phyloP scores from a whole-genome alignment of 2,113 vertebrate species.

The Muntiacus reevesi region DNA sequence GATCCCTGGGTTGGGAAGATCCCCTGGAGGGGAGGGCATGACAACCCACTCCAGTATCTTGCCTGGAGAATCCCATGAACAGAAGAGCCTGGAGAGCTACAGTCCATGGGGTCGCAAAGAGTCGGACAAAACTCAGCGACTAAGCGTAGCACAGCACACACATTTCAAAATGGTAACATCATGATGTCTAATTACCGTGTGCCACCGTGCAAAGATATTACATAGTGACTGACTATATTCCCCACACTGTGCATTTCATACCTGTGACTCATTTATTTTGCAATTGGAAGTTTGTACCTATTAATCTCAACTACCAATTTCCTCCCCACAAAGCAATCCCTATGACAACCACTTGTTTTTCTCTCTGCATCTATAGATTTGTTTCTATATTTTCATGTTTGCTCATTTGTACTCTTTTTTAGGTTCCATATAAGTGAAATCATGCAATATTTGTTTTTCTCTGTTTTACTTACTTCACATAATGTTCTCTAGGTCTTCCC shows the following conservation, averaged over 20 bases:
- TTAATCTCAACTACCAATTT: not conserved
- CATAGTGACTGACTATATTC: not conserved
- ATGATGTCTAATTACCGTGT: not conserved
- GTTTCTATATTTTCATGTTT: not conserved
- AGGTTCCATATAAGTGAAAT: not conserved
- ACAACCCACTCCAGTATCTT: not conserved
- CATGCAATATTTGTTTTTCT: not conserved
- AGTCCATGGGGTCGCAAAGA: not conserved
- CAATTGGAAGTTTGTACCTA: not conserved
- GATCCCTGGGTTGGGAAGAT: not conserved
- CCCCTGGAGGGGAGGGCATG: not conserved
- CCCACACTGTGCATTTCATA: not conserved
- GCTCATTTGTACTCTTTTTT: not conserved
- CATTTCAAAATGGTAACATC: not conserved
- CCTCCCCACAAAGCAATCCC: not conserved
- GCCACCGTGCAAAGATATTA: not conserved
- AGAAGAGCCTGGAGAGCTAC: not conserved
- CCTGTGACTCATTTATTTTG: not conserved
- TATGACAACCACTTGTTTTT: not conserved
- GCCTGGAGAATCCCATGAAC: not conserved
- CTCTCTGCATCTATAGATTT: not conserved
- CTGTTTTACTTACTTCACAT: not conserved
- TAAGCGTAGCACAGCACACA: not conserved
- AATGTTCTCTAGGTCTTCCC: not conserved
- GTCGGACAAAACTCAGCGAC: accelerated